These are phyloP conservation scores for Forpus xanthops DNA, from an alignment of 2,797 vertebrate genomes.

Conservation along the genomic window DNA sequence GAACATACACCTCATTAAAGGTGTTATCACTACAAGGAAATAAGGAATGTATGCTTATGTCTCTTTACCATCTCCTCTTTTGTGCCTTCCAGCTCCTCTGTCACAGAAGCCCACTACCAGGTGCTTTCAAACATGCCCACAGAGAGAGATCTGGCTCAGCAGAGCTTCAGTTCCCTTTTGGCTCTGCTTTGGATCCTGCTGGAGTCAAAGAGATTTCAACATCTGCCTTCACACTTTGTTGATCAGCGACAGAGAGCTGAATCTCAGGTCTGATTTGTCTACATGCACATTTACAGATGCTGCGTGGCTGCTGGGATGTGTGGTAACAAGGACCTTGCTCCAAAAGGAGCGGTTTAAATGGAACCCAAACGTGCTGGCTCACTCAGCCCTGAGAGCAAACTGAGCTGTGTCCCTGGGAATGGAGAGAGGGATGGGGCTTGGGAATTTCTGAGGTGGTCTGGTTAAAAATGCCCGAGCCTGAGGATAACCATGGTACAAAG, in stretches of 20 bases:
- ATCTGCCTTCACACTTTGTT: background rate
- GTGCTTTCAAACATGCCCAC: background rate
- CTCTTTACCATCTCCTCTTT: background rate
- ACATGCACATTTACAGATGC: background rate
- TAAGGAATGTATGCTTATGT: background rate
- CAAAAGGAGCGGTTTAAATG: background rate
- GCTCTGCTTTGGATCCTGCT: background rate
- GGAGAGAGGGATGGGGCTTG: background rate
- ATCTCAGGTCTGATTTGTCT: background rate
- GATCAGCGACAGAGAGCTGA: background rate
- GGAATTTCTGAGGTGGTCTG: background rate
- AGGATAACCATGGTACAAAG: rapidly evolving
- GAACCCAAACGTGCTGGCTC: rapidly evolving
- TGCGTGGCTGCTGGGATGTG: background rate
- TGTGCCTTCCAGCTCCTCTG: background rate
- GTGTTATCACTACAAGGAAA: background rate
- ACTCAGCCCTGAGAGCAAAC: rapidly evolving
- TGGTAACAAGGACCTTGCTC: background rate
- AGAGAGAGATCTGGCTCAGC: background rate
- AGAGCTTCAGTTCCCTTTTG: background rate
- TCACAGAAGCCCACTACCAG: background rate
- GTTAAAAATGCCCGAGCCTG: background rate
- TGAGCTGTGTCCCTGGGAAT: background rate
- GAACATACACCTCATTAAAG: background rate
- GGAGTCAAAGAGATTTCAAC: background rate